Percentiles rank a stretch among this genome's conserved stretches.
Conservation (phyloP, 2,113 vertebrate species). For the Tenrec ecaudatus region DNA sequence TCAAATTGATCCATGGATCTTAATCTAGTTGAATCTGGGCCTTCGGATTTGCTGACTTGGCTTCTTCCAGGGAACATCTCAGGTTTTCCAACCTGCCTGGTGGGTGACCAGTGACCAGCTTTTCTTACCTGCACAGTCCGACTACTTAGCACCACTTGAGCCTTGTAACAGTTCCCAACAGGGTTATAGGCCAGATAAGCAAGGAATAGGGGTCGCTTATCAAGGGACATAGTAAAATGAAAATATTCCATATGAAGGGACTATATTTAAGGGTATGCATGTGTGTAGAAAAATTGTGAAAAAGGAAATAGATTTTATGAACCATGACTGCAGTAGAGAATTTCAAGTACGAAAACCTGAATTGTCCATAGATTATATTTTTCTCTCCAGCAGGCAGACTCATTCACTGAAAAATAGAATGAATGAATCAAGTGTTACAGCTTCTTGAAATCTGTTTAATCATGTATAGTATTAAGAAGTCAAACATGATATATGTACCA, state of each 20-base stretch:
- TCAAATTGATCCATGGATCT: not conserved
- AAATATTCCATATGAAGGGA: not conserved
- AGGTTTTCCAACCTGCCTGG: not conserved
- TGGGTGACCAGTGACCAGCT: not conserved
- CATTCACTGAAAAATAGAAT: constrained; percentile 12
- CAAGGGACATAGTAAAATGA: not conserved
- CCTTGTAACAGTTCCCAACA: not conserved
- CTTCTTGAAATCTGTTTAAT: constrained; percentile 51
- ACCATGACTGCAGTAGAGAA: constrained; percentile 58
- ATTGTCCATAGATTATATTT: not conserved
- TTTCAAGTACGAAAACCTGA: constrained; percentile 16
- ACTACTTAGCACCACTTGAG: not conserved
- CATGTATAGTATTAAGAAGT: constrained; percentile 17
- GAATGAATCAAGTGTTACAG: constrained; percentile 24
- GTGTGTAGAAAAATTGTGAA: not conserved
- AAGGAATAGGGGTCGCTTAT: not conserved
- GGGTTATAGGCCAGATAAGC: not conserved
- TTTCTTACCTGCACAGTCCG: not conserved
- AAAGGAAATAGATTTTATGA: not conserved
- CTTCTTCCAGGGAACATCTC: not conserved
- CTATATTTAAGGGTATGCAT: not conserved
- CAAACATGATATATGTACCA: constrained; percentile 31
- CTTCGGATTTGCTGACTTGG: not conserved
- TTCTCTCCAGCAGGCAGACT: constrained; percentile 32
- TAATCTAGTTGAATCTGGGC: not conserved